Evolutionary conservation across 2,797 vertebrate species (phyloP), one percentile per base, ranked within the genome.

Genomic region (Sarcoramphus papa): DNA sequence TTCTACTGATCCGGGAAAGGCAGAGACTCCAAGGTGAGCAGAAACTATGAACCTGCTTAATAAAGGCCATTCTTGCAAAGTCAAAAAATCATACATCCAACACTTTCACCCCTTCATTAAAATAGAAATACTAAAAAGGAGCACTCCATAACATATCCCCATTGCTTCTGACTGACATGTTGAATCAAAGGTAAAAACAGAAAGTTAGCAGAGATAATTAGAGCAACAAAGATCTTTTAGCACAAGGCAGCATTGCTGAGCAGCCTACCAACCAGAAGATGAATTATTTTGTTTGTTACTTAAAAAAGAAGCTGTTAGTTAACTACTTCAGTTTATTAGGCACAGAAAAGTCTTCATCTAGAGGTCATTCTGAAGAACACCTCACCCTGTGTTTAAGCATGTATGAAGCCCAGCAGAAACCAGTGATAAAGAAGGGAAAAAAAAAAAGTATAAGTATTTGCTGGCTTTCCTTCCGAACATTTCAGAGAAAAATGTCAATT

Each of bases 401-500:
- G 8, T 10, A 74, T 35, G 11, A 78, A 81, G 50, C 51, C 89
- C 62, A 89, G 59, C 16, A 88, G n/a, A 87, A 91, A 84, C 27
- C n/a, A 75, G 15, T 63, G 50, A 88, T 23, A 54, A 51, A 67
- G 20, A 91, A 89, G 51, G 64, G 60, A 88, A 92, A 77, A 96
- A 85, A 95, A 72, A 53, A 67, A 91, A 41, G 60, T 67, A 5
- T 85, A 96, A 72, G 56, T 76, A 88, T 85, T 97, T 97, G 94
- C 97, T 96, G 93, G 91, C 88, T 97, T 97, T 97, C 91, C 95
- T 97, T 96, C 92, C 72, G 48, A 97, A 96, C 86, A 88, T 65
- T 95, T 93, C 95, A 96, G 85, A 96, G 91, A 95, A 97, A 97
- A 97, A 97, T 56, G 83, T 96, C 97, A 97, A 92, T 96, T 93